Conservation (phyloP, 2,113 vertebrate genomes). For the Saccopteryx bilineata region DNA sequence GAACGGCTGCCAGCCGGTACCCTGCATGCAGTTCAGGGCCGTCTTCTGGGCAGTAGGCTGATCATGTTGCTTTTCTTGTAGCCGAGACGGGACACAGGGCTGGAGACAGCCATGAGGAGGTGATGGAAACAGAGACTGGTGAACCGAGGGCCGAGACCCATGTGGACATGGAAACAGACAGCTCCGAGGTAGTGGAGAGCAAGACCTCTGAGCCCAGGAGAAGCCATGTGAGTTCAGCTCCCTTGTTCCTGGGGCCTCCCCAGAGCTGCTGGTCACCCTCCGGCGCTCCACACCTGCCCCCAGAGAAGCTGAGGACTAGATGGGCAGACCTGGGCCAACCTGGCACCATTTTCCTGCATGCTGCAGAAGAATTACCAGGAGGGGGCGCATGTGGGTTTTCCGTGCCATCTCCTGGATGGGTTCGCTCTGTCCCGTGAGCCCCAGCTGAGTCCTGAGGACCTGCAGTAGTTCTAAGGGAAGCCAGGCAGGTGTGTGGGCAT, state of each 20-base stretch:
- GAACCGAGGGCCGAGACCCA: fast-evolving
- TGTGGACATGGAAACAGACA: background rate
- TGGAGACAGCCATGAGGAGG: background rate
- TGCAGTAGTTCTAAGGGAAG: background rate
- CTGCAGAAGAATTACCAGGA: fast-evolving
- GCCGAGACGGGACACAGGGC: fast-evolving
- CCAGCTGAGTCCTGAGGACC: fast-evolving
- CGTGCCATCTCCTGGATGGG: too few species aligned
- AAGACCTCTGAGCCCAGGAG: background rate
- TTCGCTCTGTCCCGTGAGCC: background rate
- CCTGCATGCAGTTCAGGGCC: fast-evolving
- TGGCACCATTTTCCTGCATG: background rate
- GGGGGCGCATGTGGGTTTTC: too few species aligned
- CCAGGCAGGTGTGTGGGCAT: fast-evolving
- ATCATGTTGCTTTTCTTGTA: background rate
- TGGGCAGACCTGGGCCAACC: fast-evolving
- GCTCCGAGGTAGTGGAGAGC: fast-evolving
- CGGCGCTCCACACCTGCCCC: background rate
- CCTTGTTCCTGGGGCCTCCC: background rate
- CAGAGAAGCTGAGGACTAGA: background rate
- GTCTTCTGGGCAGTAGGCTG: fast-evolving
- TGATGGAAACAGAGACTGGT: background rate
- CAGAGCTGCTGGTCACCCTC: background rate
- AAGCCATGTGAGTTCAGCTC: slow-evolving; percentile 72
- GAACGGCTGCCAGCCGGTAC: fast-evolving